Percentiles rank a stretch among this genome's conserved stretches.
phyloP scores from a whole-genome alignment of 2,888 invertebrate species.

The Fissipunctia ypsillon region DNA sequence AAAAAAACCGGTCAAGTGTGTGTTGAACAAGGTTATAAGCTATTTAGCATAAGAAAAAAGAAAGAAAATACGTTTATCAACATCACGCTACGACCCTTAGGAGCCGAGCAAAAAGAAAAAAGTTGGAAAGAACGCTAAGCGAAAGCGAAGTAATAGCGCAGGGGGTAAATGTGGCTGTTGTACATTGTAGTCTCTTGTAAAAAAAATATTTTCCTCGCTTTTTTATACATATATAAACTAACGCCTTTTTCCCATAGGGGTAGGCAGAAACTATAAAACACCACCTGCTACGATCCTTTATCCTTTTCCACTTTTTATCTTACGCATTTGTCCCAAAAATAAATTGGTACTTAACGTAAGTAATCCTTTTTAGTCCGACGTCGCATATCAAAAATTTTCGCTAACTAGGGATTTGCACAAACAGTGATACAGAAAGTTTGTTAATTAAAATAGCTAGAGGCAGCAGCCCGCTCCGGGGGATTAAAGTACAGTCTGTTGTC shows the following conservation, averaged over 20 bases:
- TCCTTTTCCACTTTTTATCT: background rate
- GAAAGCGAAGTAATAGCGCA: too few species aligned
- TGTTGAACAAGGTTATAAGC: too few species aligned
- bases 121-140: too few species aligned
- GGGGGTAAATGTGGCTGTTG: too few species aligned
- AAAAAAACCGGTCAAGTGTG: background rate
- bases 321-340: background rate
- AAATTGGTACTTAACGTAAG: too few species aligned
- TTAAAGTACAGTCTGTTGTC: too few species aligned
- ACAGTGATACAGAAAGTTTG: slow-evolving; percentile 45
- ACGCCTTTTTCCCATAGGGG: background rate
- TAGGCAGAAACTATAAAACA: background rate
- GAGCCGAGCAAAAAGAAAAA: too few species aligned
- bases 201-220: too few species aligned
- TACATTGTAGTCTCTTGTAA: too few species aligned
- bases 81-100: too few species aligned
- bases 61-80: too few species aligned
- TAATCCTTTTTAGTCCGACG: slow-evolving; percentile 15
- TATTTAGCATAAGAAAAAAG: too few species aligned
- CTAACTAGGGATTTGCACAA: slow-evolving; percentile 17
- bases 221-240: background rate
- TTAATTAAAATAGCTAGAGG: slow-evolving; percentile 48
- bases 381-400: slow-evolving; percentile 8
- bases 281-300: background rate
- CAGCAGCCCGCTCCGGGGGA: slow-evolving; percentile 17